A percentile compares a stretch with the other conserved stretches of the same genome.
phyloP scores from a whole-genome alignment of 1,140 invertebrate genomes.

The Tetramorium parvispinum region DNA sequence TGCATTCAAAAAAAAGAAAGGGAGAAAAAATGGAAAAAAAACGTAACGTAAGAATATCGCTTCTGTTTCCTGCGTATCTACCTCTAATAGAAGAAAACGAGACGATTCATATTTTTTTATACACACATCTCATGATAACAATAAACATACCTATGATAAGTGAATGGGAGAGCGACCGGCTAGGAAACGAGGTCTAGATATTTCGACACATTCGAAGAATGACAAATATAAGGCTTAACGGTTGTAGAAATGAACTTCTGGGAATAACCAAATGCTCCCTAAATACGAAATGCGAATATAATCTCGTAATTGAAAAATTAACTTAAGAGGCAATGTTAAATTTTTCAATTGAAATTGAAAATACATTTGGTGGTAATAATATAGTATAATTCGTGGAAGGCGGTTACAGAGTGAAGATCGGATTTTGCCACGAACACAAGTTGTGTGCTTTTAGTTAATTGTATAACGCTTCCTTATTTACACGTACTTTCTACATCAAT shows the following conservation, averaged over 20 bases:
- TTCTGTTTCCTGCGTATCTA: slow-evolving; percentile 83
- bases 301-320: background rate
- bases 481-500: background rate
- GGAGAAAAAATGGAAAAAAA: slow-evolving; percentile 56
- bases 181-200: slow-evolving; percentile 54
- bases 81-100: slow-evolving; percentile 81
- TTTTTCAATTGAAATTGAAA: slow-evolving; percentile 40
- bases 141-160: slow-evolving; percentile 77
- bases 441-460: slow-evolving; percentile 51
- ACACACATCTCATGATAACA: slow-evolving; percentile 80
- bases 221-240: slow-evolving; percentile 51
- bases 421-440: slow-evolving; percentile 26
- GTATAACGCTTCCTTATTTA: slow-evolving; percentile 31
- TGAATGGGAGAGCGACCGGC: slow-evolving; percentile 32
- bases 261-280: background rate
- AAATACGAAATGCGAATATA: slow-evolving; percentile 17
- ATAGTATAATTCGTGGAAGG: background rate
- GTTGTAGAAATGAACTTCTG: slow-evolving; percentile 51
- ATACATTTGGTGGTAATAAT: background rate
- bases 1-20: slow-evolving; percentile 21
- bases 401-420: background rate
- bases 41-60: slow-evolving; percentile 76
- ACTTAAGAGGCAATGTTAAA: background rate
- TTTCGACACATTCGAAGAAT: slow-evolving; percentile 53
- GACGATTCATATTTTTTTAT: slow-evolving; percentile 83